These are phyloP conservation scores for Xanthia togata DNA, from an alignment of 2,888 invertebrate species.

Conservation along the genomic window DNA sequence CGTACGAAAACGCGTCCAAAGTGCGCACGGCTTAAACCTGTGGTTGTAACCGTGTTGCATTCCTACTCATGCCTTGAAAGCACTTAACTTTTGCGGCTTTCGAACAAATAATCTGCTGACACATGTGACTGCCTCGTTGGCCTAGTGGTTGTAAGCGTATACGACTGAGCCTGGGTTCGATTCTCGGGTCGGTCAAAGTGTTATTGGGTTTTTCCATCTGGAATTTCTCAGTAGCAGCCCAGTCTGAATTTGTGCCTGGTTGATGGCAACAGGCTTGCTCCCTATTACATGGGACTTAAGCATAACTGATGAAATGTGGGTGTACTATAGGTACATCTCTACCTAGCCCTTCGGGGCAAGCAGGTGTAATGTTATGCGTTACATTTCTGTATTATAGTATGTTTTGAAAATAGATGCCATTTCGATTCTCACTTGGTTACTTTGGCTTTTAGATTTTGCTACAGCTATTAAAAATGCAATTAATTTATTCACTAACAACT, in stretches of 20 bases:
- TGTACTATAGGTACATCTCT: no score
- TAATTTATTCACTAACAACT: not conserved
- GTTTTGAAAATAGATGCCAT: not conserved
- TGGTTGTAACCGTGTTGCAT: not conserved
- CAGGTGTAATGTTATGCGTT: no score
- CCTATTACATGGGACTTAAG: not conserved
- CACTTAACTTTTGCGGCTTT: not conserved
- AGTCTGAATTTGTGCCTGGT: not conserved
- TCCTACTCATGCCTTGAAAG: not conserved
- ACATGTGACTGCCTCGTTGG: no score
- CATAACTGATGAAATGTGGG: not conserved
- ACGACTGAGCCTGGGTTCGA: no score
- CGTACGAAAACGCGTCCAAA: no score
- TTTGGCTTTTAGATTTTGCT: not conserved
- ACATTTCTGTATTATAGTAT: no score
- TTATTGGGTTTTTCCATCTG: no score
- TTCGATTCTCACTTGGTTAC: not conserved
- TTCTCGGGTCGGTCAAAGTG: no score
- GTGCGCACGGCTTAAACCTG: not conserved
- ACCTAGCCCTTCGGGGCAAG: not conserved
- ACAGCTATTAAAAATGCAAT: not conserved
- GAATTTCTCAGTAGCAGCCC: no score
- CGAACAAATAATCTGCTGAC: not conserved
- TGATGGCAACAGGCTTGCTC: not conserved
- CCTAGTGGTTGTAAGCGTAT: no score